Conservation (phyloP, 2,113 vertebrate species). For the Chamaetylas fuelleborni region DNA sequence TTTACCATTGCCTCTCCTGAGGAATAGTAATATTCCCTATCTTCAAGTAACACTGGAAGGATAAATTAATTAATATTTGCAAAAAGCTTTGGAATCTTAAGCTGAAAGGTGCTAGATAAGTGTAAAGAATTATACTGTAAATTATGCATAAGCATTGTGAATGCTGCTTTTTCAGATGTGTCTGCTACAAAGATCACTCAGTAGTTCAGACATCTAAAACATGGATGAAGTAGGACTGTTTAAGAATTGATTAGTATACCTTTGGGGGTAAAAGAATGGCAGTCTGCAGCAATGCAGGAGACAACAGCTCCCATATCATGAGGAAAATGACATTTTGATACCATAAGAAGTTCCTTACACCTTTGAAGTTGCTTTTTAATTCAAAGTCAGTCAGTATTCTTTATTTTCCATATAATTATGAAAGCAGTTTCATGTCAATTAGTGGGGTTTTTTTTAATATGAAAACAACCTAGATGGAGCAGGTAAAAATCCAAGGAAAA, state of each 20-base stretch:
- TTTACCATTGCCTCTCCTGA: background rate
- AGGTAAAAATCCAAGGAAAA: background rate
- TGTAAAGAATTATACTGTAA: slow-evolving; percentile 50
- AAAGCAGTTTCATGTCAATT: background rate
- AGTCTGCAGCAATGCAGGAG: slow-evolving; percentile 24
- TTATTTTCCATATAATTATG: slow-evolving; percentile 38
- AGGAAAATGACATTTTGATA: slow-evolving; percentile 38
- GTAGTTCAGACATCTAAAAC: slow-evolving; percentile 55
- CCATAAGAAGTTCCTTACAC: background rate
- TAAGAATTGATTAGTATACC: slow-evolving; percentile 57
- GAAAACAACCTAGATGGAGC: background rate
- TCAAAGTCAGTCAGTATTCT: slow-evolving; percentile 21
- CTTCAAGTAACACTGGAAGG: background rate
- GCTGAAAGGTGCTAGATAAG: slow-evolving; percentile 44
- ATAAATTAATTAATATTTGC: slow-evolving; percentile 50
- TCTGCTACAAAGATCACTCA: slow-evolving; percentile 54
- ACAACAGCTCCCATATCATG: background rate
- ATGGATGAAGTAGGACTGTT: slow-evolving; percentile 38
- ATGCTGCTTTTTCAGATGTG: slow-evolving; percentile 41
- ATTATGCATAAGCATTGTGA: slow-evolving; percentile 58
- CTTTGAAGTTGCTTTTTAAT: slow-evolving; percentile 45
- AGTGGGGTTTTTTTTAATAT: background rate
- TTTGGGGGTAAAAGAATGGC: slow-evolving; percentile 34
- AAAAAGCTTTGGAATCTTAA: slow-evolving; percentile 21
- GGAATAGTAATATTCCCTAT: background rate